Evolutionary conservation across 2,113 vertebrate genomes (phyloP).

Genomic region (Megalops atlanticus): DNA sequence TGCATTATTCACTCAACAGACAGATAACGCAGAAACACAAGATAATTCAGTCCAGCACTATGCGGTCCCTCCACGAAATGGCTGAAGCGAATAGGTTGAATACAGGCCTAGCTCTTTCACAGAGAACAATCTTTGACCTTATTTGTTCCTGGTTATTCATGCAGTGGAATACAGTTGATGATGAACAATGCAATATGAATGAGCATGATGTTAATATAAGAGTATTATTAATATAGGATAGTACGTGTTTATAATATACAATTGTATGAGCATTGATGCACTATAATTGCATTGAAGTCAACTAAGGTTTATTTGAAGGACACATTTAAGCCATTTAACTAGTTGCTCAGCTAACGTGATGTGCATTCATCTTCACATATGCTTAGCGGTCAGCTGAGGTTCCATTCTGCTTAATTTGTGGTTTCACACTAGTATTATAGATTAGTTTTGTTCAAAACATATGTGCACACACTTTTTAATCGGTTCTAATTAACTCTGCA

Average conservation of each 20-base stretch:
- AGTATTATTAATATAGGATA: not conserved
- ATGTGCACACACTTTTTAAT: too few relatives aligned
- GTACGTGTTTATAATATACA: not conserved
- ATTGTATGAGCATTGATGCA: not conserved
- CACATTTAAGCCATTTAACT: not conserved
- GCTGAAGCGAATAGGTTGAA: not conserved
- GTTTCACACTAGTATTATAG: too few relatives aligned
- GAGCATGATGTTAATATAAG: not conserved
- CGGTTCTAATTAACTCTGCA: too few relatives aligned
- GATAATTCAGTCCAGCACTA: conserved; percentile 2
- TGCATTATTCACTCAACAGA: conserved; percentile 62
- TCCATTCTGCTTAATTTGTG: too few relatives aligned
- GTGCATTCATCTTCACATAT: not conserved
- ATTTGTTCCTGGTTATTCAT: not conserved
- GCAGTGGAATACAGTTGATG: not conserved
- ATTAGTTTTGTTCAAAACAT: too few relatives aligned
- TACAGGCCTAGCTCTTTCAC: not conserved
- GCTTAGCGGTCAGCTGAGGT: not conserved
- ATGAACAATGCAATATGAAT: not conserved
- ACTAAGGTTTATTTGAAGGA: not conserved
- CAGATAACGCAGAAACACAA: conserved; percentile 36
- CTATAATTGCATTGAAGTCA: not conserved
- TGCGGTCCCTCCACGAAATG: not conserved
- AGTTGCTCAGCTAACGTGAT: not conserved
- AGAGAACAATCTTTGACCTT: not conserved